Evolutionary conservation across 2,797 vertebrate genomes (phyloP), one percentile per base, ranked within the genome.

Genomic region (Nasua narica): DNA sequence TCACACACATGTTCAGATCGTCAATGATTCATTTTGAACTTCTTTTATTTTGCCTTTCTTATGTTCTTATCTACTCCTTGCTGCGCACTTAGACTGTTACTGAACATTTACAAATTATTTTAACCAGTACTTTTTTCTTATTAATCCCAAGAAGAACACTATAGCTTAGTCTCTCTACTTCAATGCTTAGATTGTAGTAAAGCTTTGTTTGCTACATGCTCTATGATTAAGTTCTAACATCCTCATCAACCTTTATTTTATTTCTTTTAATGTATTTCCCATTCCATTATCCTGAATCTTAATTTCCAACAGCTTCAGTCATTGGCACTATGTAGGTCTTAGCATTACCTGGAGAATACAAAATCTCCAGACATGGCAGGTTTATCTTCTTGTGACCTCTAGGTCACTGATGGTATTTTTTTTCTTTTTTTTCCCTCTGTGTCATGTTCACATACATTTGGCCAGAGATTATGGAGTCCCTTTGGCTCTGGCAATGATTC

Each of bases 221-320:
- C 1, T 95, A 83, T 87, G 32, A 69, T 92, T 29, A 48, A 1
- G 8, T 83, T 91, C 7, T 87, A 40, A 94, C 70, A 35, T 32
- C 46, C 46, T 95, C 12, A 65, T 91, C n/a, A 82, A 70, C 25
- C 54, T 79, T 95, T 6, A 52, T 78, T 96, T 91, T 67, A 93
- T 89, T 90, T 76, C n/a, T 81, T 92, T 81, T 48, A 82, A 74
- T 84, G 40, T 40, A 6, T 82, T 90, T 96, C 52, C 27, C 46
- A 85, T 90, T 79, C 50, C 23, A 69, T 87, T 54, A 81, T 87
- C 35, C 56, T 83, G 32, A 94, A 32, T 93, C 91, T 95, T 97
- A 56, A 87, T 15, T 85, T 84, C 70, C 52, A 84, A 21, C 37
- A 78, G 11, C 90, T 87, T 90, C 46, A 67, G 87, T 52, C 37